Evolutionary conservation across 2,113 vertebrate species (phyloP).

Genomic region (Trochalopteron elliotii): DNA sequence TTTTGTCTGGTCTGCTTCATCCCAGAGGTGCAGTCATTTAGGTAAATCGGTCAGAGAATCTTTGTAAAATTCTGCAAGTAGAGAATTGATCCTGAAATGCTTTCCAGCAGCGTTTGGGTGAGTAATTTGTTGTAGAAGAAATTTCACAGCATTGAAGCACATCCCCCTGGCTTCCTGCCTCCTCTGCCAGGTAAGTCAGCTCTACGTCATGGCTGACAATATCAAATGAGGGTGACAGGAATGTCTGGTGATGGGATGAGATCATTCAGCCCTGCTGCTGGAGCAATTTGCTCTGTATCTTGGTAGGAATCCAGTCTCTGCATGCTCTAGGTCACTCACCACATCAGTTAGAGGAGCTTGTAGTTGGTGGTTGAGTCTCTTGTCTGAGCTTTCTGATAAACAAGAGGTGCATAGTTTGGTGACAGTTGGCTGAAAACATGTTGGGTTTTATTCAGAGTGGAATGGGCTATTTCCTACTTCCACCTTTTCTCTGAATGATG

Average conservation of each 20-base stretch:
- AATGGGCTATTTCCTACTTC: neutral
- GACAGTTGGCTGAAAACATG: neutral
- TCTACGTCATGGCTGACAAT: neutral
- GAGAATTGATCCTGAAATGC: neutral
- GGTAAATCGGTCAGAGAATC: neutral
- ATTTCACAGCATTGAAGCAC: neutral
- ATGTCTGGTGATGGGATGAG: neutral
- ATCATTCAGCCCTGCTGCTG: neutral
- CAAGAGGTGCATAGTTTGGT: neutral
- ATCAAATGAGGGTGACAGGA: neutral
- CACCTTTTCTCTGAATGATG: neutral
- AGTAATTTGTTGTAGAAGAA: neutral
- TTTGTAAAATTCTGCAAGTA: neutral
- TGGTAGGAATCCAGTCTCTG: neutral
- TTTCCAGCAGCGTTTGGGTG: neutral
- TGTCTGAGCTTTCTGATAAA: neutral
- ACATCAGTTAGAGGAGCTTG: neutral
- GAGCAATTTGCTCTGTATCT: neutral
- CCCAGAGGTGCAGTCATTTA: neutral
- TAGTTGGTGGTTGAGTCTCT: neutral
- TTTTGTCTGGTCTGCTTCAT: constrained; percentile 23
- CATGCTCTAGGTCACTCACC: neutral
- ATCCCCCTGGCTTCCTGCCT: neutral
- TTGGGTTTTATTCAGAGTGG: neutral
- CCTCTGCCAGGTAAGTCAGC: constrained; percentile 4